Percentiles rank a stretch among this genome's conserved stretches.
These are phyloP conservation scores for Microctonus hyperodae DNA, from an alignment of 2,888 invertebrate genomes.

Conservation along the genomic window DNA sequence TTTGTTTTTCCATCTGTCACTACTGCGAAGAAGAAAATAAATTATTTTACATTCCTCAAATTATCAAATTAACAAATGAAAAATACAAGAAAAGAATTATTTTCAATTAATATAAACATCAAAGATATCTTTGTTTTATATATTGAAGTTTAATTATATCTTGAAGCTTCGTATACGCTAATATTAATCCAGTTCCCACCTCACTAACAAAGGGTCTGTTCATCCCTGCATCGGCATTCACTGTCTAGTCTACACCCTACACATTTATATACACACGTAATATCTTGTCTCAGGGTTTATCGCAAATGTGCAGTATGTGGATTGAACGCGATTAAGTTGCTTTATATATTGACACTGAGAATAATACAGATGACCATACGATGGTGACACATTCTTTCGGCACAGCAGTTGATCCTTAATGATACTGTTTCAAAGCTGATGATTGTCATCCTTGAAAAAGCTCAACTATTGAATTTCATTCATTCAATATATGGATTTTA, in stretches of 20 bases:
- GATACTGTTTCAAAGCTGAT: not conserved
- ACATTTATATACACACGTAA: not conserved
- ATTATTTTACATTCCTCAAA: not conserved
- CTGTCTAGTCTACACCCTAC: too few relatives aligned
- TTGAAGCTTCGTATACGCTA: not conserved
- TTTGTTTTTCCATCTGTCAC: too few relatives aligned
- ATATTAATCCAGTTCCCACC: conserved; percentile 1
- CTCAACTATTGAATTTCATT: not conserved
- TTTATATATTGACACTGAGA: not conserved
- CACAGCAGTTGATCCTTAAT: conserved; percentile 28
- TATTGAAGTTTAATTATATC: not conserved
- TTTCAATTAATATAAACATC: not conserved
- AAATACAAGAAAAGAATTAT: not conserved
- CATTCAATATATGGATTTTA: not conserved
- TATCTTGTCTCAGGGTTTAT: conserved; percentile 12
- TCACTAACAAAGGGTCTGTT: not conserved
- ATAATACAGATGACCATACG: conserved; percentile 8
- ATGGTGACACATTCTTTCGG: not conserved
- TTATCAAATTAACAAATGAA: not conserved
- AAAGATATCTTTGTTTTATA: not conserved
- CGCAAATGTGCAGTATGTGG: conserved; percentile 26
- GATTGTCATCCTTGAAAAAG: not conserved
- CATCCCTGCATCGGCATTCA: not conserved
- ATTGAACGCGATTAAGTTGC: conserved; percentile 19
- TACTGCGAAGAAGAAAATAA: not conserved